phyloP scores from a whole-genome alignment of 2,113 vertebrate genomes.

The Chiloscyllium plagiosum region DNA sequence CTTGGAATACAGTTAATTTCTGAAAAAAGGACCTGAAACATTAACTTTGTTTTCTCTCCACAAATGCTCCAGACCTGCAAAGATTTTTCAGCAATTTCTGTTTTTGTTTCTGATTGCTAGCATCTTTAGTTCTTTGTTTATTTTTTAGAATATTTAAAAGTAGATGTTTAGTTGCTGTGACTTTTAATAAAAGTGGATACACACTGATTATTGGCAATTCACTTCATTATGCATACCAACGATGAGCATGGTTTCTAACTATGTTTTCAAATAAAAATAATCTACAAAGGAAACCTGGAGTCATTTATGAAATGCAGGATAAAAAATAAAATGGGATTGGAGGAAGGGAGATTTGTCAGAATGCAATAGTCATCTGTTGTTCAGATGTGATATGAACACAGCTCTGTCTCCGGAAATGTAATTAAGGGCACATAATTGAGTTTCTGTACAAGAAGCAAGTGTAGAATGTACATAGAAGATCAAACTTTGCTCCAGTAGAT shows the following conservation, averaged over 20 bases:
- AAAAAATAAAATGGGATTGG: too few relatives aligned
- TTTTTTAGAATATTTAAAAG: neutral
- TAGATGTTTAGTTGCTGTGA: neutral
- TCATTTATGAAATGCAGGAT: neutral
- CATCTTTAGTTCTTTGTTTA: too few relatives aligned
- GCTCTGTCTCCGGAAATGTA: neutral
- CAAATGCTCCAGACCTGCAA: too few relatives aligned
- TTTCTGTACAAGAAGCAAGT: neutral
- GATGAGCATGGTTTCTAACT: too few relatives aligned
- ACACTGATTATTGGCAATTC: neutral
- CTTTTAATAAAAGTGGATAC: neutral
- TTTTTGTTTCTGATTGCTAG: too few relatives aligned
- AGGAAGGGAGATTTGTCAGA: neutral
- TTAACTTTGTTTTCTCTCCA: too few relatives aligned
- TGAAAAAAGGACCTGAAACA: too few relatives aligned
- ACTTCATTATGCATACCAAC: neutral
- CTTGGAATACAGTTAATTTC: too few relatives aligned
- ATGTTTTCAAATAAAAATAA: neutral
- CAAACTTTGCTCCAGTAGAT: neutral
- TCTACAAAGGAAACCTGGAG: neutral
- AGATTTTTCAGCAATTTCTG: too few relatives aligned
- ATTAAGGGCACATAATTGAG: neutral
- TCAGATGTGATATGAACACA: neutral
- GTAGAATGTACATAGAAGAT: neutral
- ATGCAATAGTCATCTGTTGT: neutral